phyloP scores from a whole-genome alignment of 2,113 vertebrate genomes.

The Odobenus rosmarus region DNA sequence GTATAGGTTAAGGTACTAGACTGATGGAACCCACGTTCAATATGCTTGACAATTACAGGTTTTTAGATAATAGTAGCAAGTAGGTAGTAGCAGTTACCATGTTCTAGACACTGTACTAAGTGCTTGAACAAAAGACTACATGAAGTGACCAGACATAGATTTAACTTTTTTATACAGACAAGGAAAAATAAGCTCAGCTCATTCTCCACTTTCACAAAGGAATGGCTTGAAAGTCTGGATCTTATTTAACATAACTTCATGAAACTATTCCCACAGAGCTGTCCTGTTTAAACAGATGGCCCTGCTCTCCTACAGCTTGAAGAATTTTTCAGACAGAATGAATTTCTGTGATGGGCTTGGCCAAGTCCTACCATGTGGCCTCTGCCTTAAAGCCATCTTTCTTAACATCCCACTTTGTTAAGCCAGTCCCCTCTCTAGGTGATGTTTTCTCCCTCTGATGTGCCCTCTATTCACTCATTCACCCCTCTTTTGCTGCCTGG shows the following conservation, averaged over 20 bases:
- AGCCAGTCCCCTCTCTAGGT: not conserved
- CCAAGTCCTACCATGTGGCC: not conserved
- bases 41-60: not conserved
- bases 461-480: not conserved
- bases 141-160: not conserved
- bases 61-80: not conserved
- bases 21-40: not conserved
- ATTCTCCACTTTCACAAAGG: not conserved
- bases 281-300: not conserved
- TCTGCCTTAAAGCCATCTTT: not conserved
- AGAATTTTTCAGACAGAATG: conserved; percentile 8
- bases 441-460: not conserved
- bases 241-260: not conserved
- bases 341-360: not conserved
- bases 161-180: not conserved
- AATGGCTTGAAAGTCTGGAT: not conserved
- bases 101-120: not conserved
- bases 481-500: not conserved
- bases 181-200: not conserved
- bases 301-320: not conserved
- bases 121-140: not conserved
- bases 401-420: not conserved
- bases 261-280: not conserved
- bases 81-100: not conserved
- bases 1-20: not conserved